These are phyloP conservation scores for Athripsodes cinereus DNA, from an alignment of 2,888 invertebrate genomes.

Conservation along the genomic window DNA sequence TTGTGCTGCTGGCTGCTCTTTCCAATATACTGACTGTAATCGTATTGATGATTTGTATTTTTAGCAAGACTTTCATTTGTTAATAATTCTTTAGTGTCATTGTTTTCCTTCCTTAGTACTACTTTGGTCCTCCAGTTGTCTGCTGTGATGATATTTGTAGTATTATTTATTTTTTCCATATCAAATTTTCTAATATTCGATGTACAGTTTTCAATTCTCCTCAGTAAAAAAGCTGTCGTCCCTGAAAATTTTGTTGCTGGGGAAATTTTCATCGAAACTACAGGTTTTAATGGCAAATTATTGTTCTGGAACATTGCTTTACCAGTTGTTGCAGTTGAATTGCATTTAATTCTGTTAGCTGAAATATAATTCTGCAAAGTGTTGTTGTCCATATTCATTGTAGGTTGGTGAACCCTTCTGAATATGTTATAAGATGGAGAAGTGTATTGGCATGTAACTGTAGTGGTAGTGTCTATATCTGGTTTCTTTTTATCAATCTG, in stretches of 20 bases:
- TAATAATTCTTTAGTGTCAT: background rate
- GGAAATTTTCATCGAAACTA: background rate
- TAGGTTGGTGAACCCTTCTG: constrained; percentile 17
- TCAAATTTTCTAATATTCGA: constrained; percentile 1
- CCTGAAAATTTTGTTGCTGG: constrained; percentile 6
- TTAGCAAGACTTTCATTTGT: background rate
- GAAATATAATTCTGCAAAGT: constrained; percentile 23
- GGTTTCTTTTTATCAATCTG: no score
- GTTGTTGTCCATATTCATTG: constrained; percentile 23
- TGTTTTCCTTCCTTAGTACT: background rate
- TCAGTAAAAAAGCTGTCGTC: constrained; percentile 14
- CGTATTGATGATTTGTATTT: background rate
- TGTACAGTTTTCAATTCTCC: constrained; percentile 14
- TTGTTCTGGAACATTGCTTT: constrained; percentile 10
- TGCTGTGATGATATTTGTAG: background rate
- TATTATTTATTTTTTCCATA: background rate
- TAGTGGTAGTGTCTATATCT: no score
- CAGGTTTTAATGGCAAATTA: constrained; percentile 6
- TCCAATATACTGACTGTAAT: constrained; percentile 10
- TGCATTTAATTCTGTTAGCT: constrained; percentile 12
- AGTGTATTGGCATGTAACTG: background rate
- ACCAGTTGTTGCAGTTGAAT: background rate
- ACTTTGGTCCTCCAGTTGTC: background rate
- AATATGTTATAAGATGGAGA: constrained; percentile 13
- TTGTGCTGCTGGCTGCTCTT: constrained; percentile 9